Base-by-base conservation (phyloP, 1,140 invertebrate genomes). In the Heliconius eleuchia region DNA sequence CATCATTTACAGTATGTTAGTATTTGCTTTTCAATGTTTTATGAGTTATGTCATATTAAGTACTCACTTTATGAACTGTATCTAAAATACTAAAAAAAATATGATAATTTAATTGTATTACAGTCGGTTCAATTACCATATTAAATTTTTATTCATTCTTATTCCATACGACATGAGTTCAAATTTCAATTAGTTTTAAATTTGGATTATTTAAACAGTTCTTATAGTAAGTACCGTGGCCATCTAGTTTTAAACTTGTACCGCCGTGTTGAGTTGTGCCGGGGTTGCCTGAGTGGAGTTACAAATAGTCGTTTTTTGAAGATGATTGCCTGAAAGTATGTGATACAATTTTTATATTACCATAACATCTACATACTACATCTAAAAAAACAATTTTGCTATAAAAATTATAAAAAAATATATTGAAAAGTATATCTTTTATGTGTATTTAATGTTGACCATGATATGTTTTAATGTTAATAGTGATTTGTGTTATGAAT, bases 271-370 rank as follows among this genome's bases (percentile, higher is more conserved):
- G 78, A 87, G 82, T 85, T 85, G 86, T 88, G 84, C 83, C 74
- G 83, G 86, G 50, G 81, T 81, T 80, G 87, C 85, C 82, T 88
- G 89, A 73, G 83, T 82, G 78, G 88, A 87, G 82, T 89, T 93
- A 86, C 80, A 79, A 82, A 87, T 86, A 79, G 83, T 85, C 86
- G 87, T 73, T 85, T 84, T 89, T 83, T 86, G 84, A 57, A 88
- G 82, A 81, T 90, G 88, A 79, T 91, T 89, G 83, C 91, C 92
- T 94, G 92, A 85, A 94, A 94, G 85, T 82, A 89, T 83, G 55
- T 76, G 42, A 73, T 81, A 81, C 78, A 66, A 52, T 75, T n/a
- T 75, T n/a, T 77, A 83, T 81, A 78, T 79, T 72, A 77, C 39
- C 37, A 34, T 57, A 74, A 60, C 52, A 13, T 34, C 30, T 66